A percentile compares a stretch with the other conserved stretches of the same genome.
phyloP scores from a whole-genome alignment of 1,140 invertebrate genomes.

The Ostrea edulis region DNA sequence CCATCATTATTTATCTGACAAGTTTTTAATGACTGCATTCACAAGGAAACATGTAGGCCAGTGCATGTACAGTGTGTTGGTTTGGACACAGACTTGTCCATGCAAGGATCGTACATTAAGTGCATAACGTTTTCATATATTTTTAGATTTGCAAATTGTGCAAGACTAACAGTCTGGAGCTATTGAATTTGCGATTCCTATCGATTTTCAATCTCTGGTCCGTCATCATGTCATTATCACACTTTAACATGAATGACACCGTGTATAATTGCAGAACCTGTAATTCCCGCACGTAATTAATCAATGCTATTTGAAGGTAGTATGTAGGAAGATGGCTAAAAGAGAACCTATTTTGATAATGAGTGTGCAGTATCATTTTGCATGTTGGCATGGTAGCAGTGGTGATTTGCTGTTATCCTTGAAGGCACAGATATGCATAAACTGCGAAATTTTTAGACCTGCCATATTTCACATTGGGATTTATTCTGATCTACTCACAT shows the following conservation, averaged over 20 bases:
- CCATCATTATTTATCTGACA: too few species aligned
- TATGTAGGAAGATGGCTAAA: background rate
- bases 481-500: background rate
- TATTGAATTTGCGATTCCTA: background rate
- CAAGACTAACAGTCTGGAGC: too few species aligned
- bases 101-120: too few species aligned
- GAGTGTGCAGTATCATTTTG: background rate
- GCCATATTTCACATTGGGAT: background rate
- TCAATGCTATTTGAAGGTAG: background rate
- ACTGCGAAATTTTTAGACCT: background rate
- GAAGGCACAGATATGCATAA: background rate
- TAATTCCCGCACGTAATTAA: slow-evolving; percentile 14
- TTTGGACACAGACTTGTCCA: too few species aligned
- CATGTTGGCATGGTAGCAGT: background rate
- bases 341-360: background rate
- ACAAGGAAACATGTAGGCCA: too few species aligned
- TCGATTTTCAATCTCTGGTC: background rate
- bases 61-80: too few species aligned
- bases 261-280: background rate
- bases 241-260: background rate
- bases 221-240: background rate
- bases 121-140: too few species aligned
- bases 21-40: too few species aligned
- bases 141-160: too few species aligned
- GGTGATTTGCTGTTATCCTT: background rate